Evolutionary conservation across 2,888 invertebrate genomes (phyloP).

Genomic region (Syritta pipiens): DNA sequence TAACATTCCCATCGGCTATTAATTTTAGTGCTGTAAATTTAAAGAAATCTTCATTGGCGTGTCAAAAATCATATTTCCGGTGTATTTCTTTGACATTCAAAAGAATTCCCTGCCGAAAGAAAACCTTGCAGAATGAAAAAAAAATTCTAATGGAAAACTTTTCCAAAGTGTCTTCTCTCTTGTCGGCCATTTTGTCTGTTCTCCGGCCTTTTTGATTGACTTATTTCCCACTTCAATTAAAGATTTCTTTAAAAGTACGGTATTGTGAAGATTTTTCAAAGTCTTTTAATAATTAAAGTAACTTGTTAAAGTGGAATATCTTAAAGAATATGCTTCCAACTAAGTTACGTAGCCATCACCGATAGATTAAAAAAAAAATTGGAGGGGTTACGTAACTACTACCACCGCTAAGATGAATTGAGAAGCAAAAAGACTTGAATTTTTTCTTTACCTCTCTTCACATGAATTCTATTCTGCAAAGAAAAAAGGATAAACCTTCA

Average conservation of each 20-base stretch:
- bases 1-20: constrained; percentile 37
- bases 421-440: neutral
- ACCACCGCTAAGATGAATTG: constrained; percentile 45
- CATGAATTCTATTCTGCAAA: constrained; percentile 13
- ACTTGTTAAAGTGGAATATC: neutral
- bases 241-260: constrained; percentile 17
- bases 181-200: constrained; percentile 60
- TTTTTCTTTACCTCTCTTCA: constrained; percentile 16
- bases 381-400: constrained; percentile 56
- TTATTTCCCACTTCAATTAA: neutral
- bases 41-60: constrained; percentile 23
- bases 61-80: constrained; percentile 55
- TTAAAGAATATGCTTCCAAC: neutral
- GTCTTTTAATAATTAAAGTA: neutral
- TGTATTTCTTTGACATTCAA: constrained; percentile 10
- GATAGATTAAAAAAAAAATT: constrained; percentile 48
- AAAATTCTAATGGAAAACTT: constrained; percentile 7
- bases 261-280: constrained; percentile 21
- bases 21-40: constrained; percentile 46
- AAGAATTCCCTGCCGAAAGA: constrained; percentile 4
- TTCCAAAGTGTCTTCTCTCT: constrained; percentile 35
- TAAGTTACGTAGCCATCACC: constrained; percentile 45
- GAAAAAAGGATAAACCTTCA: too few species aligned
- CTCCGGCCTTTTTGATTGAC: constrained; percentile 40
- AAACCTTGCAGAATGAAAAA: neutral